A percentile compares a stretch with the other conserved stretches of the same genome.
phyloP scores from a whole-genome alignment of 2,113 vertebrate species.

The Festucalex cinctus region DNA sequence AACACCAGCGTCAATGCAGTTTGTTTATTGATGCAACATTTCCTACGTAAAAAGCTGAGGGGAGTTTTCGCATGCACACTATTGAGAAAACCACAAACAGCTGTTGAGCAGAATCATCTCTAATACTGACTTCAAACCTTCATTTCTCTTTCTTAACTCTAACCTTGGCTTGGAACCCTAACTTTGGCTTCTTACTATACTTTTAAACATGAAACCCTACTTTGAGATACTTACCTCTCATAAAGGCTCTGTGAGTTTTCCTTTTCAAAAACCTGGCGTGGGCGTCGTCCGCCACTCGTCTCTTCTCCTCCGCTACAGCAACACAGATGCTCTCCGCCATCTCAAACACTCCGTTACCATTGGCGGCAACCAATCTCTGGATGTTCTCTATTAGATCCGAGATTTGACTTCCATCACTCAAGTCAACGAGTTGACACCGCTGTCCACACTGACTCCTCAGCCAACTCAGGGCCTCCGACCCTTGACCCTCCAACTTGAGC shows the following conservation, averaged over 20 bases:
- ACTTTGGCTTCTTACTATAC: background rate
- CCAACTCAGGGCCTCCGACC: conserved; percentile 39
- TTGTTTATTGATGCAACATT: no score
- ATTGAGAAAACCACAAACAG: no score
- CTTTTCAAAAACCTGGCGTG: conserved; percentile 40
- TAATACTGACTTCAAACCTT: background rate
- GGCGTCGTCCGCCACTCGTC: conserved; percentile 44
- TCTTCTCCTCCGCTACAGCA: conserved; percentile 34
- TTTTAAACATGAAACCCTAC: background rate
- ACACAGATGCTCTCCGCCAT: conserved; percentile 27
- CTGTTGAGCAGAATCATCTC: no score
- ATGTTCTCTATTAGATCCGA: conserved; percentile 54
- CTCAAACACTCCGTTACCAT: conserved; percentile 47
- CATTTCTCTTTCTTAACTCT: no score
- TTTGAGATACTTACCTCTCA: conserved; percentile 42
- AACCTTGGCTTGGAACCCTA: background rate
- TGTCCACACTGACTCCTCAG: conserved; percentile 49
- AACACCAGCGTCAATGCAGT: no score
- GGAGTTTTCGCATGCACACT: no score
- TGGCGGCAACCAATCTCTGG: conserved; percentile 33
- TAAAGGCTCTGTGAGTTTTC: conserved; percentile 40
- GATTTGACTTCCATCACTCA: background rate
- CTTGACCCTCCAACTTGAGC: conserved; percentile 1
- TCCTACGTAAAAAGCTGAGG: no score
- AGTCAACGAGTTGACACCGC: conserved; percentile 47